phyloP scores from a whole-genome alignment of 2,113 vertebrate genomes.

The Pantherophis guttatus region DNA sequence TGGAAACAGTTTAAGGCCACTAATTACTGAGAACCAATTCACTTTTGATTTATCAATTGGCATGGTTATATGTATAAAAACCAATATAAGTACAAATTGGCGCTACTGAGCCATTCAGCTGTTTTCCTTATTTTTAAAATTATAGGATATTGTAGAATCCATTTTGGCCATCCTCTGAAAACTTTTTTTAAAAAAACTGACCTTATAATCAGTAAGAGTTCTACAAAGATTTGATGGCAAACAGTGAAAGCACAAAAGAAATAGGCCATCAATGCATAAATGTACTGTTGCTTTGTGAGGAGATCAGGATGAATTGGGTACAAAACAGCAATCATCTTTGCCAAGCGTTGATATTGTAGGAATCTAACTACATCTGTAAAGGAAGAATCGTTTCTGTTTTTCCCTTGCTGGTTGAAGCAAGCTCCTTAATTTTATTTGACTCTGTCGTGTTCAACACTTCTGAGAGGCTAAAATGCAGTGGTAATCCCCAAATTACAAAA shows the following conservation, averaged over 20 bases:
- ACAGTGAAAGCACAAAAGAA: neutral
- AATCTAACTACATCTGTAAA: neutral
- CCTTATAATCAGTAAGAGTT: conserved; percentile 37
- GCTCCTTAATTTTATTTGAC: neutral
- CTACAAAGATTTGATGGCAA: conserved; percentile 1
- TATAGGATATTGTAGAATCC: conserved; percentile 41
- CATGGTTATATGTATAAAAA: conserved; percentile 40
- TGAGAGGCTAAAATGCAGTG: neutral
- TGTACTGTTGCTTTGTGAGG: neutral
- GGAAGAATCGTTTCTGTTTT: neutral
- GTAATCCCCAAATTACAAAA: neutral
- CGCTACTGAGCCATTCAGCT: conserved; percentile 39
- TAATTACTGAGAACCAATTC: conserved; percentile 31
- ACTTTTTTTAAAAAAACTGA: conserved; percentile 24
- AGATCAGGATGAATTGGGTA: neutral
- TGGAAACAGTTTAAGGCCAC: conserved; percentile 1
- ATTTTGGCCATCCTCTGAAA: conserved; percentile 49
- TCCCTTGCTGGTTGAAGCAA: neutral
- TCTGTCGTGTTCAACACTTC: neutral
- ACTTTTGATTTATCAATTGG: conserved; percentile 48
- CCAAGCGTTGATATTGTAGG: neutral
- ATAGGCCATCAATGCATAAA: neutral
- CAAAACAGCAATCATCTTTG: conserved; percentile 14
- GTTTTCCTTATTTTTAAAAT: conserved; percentile 57
- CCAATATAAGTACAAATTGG: conserved; percentile 47